A percentile compares a stretch with the other conserved stretches of the same genome.
Evolutionary conservation across 2,113 vertebrate genomes (phyloP).

Genomic region (Antigone vipio): DNA sequence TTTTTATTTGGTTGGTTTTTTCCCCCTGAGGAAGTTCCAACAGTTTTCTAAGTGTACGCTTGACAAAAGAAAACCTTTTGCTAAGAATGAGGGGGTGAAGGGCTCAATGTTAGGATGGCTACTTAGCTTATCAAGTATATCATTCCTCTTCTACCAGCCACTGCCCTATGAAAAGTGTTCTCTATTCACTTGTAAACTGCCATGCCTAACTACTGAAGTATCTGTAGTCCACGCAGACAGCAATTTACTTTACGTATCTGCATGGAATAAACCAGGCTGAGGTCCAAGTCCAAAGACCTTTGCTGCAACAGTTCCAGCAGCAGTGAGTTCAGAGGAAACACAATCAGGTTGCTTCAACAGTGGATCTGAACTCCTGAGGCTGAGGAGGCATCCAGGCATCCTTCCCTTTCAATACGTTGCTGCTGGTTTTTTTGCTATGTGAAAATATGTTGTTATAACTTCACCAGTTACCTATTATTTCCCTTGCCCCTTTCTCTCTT

Average conservation of each 20-base stretch:
- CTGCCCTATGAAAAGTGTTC: not conserved
- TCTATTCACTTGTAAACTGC: not conserved
- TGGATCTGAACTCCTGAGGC: not conserved
- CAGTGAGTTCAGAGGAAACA: not conserved
- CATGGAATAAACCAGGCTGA: not conserved
- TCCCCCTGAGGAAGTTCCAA: not conserved
- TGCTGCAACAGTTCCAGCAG: not conserved
- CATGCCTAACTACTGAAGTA: not conserved
- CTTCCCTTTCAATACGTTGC: fast-evolving
- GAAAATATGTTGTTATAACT: not conserved
- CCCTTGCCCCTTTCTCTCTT: not conserved
- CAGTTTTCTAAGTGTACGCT: not conserved
- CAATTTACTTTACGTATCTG: fast-evolving
- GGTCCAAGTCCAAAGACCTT: not conserved
- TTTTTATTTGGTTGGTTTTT: not conserved
- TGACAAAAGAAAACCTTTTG: not conserved
- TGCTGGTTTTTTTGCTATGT: not conserved
- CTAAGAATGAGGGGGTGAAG: not conserved
- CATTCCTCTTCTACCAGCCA: not conserved
- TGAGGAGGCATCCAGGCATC: not conserved
- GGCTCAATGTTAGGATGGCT: not conserved
- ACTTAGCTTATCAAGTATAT: not conserved
- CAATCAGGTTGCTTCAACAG: not conserved
- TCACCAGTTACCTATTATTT: not conserved
- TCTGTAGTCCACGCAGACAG: not conserved